Base-by-base conservation (phyloP, 2,888 invertebrate genomes). In the Crepidodera aurea region DNA sequence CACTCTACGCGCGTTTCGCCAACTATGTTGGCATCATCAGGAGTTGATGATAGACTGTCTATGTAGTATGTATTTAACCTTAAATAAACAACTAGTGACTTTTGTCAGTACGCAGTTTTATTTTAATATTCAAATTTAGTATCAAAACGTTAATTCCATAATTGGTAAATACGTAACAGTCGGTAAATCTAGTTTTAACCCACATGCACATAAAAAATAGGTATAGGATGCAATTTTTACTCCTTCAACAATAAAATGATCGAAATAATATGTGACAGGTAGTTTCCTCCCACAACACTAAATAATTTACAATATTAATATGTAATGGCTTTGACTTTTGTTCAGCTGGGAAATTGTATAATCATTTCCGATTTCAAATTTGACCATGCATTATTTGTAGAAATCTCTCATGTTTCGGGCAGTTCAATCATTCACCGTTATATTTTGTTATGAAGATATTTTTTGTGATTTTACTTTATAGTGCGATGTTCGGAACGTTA, bases 231-330 rank as follows among this genome's bases (percentile, higher is more conserved):
- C n/a, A n/a, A n/a, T n/a, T n/a, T n/a, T n/a, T n/a, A n/a, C n/a
- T n/a, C n/a, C n/a, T n/a, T n/a, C n/a, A n/a, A 44, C 44, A 44
- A 25, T 44, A 44, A 44, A 22, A 22, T 44, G 4, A 22, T 22
- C 44, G 10, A 22, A 44, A 22, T 44, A 22, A 13, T 54, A 15
- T 19, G 44, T 54, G 54, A 54, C 54, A 54, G 54, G 42, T 54
- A 18, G 54, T 44, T 44, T 19, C 42, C n/a, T 4, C 22, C 22
- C 12, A 46, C 46, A 46, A 56, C 46, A 34, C 32, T 46, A 32
- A 46, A 56, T 56, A 32, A 56, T 56, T 56, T 56, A 56, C 34
- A 46, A 46, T 40, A 56, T 56, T 56, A 56, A 46, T 56, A 56
- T 56, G 55, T 56, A 34, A 56, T 46, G 15, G 34, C 22, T 22